Conservation (phyloP, 2,797 vertebrate genomes). For the Poecile montanus region DNA sequence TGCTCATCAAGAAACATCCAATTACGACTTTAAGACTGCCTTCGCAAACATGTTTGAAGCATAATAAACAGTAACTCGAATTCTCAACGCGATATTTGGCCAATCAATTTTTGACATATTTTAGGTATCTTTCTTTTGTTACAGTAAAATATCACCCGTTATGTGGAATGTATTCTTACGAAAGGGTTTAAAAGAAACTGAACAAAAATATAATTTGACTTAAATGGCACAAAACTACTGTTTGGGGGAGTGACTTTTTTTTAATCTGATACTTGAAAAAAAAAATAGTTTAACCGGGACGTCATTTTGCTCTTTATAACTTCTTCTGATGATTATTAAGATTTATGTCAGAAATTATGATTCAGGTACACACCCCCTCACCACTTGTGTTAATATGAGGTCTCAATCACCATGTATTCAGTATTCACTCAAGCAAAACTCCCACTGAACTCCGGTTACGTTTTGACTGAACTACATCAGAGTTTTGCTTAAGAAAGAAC, state of each 20-base stretch:
- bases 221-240: background rate
- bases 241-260: background rate
- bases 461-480: background rate
- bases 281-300: background rate
- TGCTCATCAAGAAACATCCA: constrained; percentile 43
- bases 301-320: constrained; percentile 30
- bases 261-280: background rate
- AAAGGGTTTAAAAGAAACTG: background rate
- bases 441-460: constrained; percentile 12
- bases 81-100: background rate
- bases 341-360: constrained; percentile 57
- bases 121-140: constrained; percentile 3
- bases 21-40: constrained; percentile 32
- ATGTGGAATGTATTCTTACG: background rate
- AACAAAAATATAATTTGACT: background rate
- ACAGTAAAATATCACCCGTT: background rate
- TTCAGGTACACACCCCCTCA: constrained; percentile 55
- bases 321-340: constrained; percentile 39
- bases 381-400: constrained; percentile 17
- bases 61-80: constrained; percentile 15
- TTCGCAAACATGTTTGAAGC: background rate
- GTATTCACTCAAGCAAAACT: constrained; percentile 39
- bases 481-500: constrained; percentile 1
- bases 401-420: constrained; percentile 27
- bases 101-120: background rate